Conservation (phyloP, 2,888 invertebrate species). For the Latheticus oryzae region DNA sequence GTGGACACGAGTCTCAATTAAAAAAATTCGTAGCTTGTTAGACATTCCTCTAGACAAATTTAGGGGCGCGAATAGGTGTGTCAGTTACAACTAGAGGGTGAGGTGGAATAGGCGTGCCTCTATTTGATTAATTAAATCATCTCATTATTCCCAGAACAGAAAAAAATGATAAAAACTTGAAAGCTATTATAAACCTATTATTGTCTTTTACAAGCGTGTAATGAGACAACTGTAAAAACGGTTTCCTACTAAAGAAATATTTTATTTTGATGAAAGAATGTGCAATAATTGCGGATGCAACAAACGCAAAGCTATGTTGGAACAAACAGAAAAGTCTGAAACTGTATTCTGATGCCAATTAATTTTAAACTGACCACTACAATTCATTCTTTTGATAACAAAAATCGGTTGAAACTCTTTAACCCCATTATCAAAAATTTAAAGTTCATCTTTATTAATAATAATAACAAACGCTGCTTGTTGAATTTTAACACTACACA, state of each 20-base stretch:
- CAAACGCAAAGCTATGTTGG: too few relatives aligned
- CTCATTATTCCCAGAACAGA: constrained; percentile 11
- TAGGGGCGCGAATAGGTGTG: constrained; percentile 28
- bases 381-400: constrained; percentile 7
- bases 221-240: constrained; percentile 6
- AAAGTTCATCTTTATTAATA: constrained; percentile 6
- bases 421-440: constrained; percentile 8
- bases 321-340: too few relatives aligned
- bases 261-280: background rate
- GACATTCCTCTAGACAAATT: too few relatives aligned
- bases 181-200: constrained; percentile 5
- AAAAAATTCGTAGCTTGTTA: too few relatives aligned
- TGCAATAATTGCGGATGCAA: too few relatives aligned
- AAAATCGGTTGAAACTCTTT: constrained; percentile 10
- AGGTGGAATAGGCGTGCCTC: constrained; percentile 28
- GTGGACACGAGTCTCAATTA: constrained; percentile 22
- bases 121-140: constrained; percentile 30
- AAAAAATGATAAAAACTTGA: too few relatives aligned
- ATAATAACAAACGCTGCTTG: constrained; percentile 2
- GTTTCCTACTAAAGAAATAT: constrained; percentile 3
- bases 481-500: constrained; percentile 17
- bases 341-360: constrained; percentile 9
- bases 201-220: background rate
- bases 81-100: constrained; percentile 13
- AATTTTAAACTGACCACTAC: constrained; percentile 24